Conservation (phyloP, 2,113 vertebrate species). For the Siniperca knerii region DNA sequence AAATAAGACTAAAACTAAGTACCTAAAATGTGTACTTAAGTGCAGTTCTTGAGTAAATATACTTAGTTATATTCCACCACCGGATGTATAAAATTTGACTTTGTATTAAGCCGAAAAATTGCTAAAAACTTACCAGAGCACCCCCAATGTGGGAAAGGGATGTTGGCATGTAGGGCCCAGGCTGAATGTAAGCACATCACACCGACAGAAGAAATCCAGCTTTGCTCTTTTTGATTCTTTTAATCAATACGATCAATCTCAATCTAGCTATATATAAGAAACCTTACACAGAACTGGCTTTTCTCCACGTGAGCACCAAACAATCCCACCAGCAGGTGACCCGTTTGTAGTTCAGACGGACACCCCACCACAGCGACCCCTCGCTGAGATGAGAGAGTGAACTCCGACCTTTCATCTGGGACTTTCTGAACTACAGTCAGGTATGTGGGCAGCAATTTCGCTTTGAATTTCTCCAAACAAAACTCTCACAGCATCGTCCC, state of each 20-base stretch:
- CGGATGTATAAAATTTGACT: no score
- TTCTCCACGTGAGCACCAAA: neutral
- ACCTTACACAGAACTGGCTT: neutral
- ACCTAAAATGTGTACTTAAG: no score
- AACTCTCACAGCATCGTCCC: neutral
- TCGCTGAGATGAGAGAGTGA: constrained; percentile 42
- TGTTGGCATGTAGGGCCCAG: no score
- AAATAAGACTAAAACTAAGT: no score
- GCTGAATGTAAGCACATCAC: no score
- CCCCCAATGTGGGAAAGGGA: no score
- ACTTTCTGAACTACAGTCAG: constrained; percentile 33
- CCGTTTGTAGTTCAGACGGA: constrained; percentile 53
- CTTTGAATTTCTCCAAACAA: constrained; percentile 12
- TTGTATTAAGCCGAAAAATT: neutral
- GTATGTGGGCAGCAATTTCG: neutral
- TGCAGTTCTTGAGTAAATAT: no score
- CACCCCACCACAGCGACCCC: neutral
- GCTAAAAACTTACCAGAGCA: neutral
- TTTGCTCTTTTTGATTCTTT: neutral
- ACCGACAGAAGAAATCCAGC: neutral
- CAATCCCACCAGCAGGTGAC: neutral
- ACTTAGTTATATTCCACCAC: no score
- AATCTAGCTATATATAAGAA: neutral
- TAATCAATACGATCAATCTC: neutral
- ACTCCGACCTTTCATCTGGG: constrained; percentile 37